These are phyloP conservation scores for Ovibos moschatus DNA, from an alignment of 2,113 vertebrate species.

Conservation along the genomic window DNA sequence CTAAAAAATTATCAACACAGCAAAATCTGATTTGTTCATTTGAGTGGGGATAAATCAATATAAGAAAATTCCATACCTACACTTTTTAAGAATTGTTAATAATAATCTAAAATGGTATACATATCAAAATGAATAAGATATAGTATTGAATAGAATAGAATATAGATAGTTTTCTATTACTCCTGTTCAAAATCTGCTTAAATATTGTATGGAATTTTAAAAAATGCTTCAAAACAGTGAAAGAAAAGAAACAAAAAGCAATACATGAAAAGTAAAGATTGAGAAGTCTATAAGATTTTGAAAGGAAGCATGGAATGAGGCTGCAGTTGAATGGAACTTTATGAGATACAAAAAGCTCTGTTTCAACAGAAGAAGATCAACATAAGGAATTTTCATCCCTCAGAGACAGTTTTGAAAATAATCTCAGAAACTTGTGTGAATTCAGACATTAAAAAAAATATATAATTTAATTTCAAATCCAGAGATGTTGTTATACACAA, in stretches of 20 bases:
- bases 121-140: not conserved
- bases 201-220: not conserved
- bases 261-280: not conserved
- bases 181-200: not conserved
- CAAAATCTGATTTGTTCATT: not conserved
- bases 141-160: not conserved
- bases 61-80: not conserved
- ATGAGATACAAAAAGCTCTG: not conserved
- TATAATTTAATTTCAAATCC: not conserved
- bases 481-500: not conserved
- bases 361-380: not conserved
- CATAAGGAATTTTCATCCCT: not conserved
- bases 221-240: not conserved
- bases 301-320: not conserved
- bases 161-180: not conserved
- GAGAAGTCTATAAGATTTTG: not conserved
- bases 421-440: not conserved
- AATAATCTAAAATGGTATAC: not conserved
- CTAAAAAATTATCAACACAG: not conserved
- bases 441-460: not conserved
- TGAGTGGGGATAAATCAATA: not conserved
- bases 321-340: not conserved
- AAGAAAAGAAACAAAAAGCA: not conserved
- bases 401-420: not conserved
- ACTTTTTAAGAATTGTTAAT: not conserved